A percentile compares a stretch with the other conserved stretches of the same genome.
phyloP scores from a whole-genome alignment of 2,888 invertebrate species.

The Nomada ferruginata region DNA sequence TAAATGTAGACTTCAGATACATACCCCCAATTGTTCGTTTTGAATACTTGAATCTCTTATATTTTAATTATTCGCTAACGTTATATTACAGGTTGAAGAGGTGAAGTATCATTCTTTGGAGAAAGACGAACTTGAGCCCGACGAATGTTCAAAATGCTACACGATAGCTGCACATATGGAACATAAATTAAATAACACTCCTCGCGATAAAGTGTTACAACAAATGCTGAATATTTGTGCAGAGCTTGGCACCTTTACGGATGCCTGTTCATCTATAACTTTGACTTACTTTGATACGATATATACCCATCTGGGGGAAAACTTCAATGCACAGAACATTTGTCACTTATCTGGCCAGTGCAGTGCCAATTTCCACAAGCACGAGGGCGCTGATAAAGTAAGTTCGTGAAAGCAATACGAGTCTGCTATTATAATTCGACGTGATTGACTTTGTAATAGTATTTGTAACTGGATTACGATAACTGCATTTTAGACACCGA shows the following conservation, averaged over 20 bases:
- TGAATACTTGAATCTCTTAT: background rate
- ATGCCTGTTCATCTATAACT: constrained; percentile 91
- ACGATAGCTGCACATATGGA: constrained; percentile 80
- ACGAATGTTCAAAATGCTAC: constrained; percentile 80
- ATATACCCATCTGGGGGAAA: constrained; percentile 87
- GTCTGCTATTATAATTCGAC: background rate
- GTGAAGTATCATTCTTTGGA: constrained; percentile 61
- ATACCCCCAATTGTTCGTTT: background rate
- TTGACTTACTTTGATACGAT: constrained; percentile 91
- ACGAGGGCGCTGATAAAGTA: constrained; percentile 86
- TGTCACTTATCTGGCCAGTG: constrained; percentile 93
- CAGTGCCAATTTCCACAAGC: constrained; percentile 87
- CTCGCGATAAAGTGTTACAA: constrained; percentile 74
- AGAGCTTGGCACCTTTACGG: constrained; percentile 89
- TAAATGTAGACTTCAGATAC: background rate
- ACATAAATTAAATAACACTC: constrained; percentile 72
- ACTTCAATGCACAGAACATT: constrained; percentile 88
- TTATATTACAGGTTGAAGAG: constrained; percentile 24
- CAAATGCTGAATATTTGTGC: constrained; percentile 87
- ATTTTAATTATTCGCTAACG: background rate
- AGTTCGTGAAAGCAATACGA: constrained; percentile 1
- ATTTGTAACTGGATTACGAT: constrained; percentile 21
- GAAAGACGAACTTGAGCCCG: constrained; percentile 79
- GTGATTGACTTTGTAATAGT: constrained; percentile 8
- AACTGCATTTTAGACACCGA: constrained; percentile 73